phyloP scores from a whole-genome alignment of 2,797 vertebrate genomes.

The Enteromius viviparus region DNA sequence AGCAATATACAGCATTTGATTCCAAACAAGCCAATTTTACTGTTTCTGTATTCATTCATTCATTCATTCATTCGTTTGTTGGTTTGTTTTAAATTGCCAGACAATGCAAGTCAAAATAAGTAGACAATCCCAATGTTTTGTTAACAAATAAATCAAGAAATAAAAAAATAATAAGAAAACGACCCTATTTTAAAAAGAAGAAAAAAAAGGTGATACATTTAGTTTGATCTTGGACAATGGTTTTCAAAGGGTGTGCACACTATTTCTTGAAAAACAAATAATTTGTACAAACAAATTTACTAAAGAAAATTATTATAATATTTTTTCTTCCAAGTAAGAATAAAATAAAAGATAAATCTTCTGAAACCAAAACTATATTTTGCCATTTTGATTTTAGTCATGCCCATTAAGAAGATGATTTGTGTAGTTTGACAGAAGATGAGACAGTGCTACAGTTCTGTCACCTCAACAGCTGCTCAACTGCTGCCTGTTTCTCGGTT shows the following conservation, averaged over 20 bases:
- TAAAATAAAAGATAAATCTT: not conserved
- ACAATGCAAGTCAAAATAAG: not conserved
- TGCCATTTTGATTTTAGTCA: not conserved
- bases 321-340: not conserved
- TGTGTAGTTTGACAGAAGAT: not conserved
- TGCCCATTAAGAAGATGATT: not conserved
- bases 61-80: not conserved
- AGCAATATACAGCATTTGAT: not conserved
- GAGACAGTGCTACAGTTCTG: conserved; percentile 6
- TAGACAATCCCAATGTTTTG: not conserved
- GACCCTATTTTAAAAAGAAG: not conserved
- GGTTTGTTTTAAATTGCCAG: not conserved
- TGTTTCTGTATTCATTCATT: not conserved
- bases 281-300: not conserved
- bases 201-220: not conserved
- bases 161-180: not conserved
- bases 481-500: conserved; percentile 10
- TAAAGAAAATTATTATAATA: not conserved
- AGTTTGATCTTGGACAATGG: not conserved
- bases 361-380: not conserved
- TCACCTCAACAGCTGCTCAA: conserved; percentile 27
- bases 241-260: not conserved
- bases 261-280: not conserved
- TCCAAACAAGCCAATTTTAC: not conserved
- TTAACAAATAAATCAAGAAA: too few relatives aligned